Conservation (phyloP, 2,888 invertebrate species). For the Erebia palarica region DNA sequence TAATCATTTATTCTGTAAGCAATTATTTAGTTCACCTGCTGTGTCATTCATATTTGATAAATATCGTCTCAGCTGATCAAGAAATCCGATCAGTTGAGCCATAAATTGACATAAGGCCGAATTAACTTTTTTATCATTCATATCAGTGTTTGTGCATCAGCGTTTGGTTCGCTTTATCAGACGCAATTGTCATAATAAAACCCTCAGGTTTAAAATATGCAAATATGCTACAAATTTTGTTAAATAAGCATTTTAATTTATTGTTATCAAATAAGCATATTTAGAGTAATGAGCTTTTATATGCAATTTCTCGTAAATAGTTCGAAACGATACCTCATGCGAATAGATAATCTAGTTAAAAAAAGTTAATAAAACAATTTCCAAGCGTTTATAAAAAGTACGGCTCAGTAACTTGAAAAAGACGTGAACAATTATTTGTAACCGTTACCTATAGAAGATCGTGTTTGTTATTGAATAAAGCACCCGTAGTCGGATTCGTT, state of each 20-base stretch:
- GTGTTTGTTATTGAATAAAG: conserved; percentile 24
- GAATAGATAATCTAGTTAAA: conserved; percentile 1
- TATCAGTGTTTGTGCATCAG: not conserved
- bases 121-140: conserved; percentile 5
- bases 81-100: conserved; percentile 68
- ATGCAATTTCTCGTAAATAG: not conserved
- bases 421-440: conserved; percentile 11
- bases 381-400: not conserved
- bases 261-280: conserved; percentile 2
- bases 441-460: conserved; percentile 23
- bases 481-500: conserved; percentile 15
- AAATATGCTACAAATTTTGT: not conserved
- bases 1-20: conserved; percentile 46
- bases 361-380: conserved; percentile 3
- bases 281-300: not conserved
- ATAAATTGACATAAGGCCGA: conserved; percentile 59
- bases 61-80: conserved; percentile 59
- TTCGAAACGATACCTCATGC: not conserved
- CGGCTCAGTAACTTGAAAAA: not conserved
- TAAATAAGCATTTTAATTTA: not conserved
- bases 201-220: not conserved
- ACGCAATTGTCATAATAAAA: not conserved
- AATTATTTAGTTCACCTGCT: conserved; percentile 66
- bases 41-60: conserved; percentile 73
- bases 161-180: not conserved